Evolutionary conservation across 2,888 invertebrate genomes (phyloP), one percentile per base, ranked within the genome.

Genomic region (Epistrophella euchroma): DNA sequence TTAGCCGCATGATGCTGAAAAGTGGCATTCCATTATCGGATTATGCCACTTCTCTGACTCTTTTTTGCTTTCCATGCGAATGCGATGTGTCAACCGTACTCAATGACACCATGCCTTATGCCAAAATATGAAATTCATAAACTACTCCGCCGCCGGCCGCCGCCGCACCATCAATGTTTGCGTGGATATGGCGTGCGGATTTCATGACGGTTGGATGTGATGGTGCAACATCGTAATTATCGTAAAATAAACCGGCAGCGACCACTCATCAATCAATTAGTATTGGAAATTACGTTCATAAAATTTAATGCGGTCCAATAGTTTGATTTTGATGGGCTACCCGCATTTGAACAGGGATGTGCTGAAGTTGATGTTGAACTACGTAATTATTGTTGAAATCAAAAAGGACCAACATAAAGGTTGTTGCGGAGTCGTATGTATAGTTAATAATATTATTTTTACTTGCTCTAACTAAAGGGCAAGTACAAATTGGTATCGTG

Each of bases 211-310:
- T 28, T 7, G 5, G 37, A 17, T 17, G 13, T 71, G 60, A 22
- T 68, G 71, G 60, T 58, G 68, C 58, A 80, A 47, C 72, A 60
- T 70, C 74, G 62, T 80, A 76, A 80, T 85, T 66, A 85, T 73
- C 72, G 47, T 71, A 52, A 72, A 84, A 79, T 58, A 47, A 64
- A 84, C 66, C 78, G 43, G 60, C 75, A 75, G 52, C 72, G 32
- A 70, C 47, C 74, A 73, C 72, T 85, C 76, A 76, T 85, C 80
- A 85, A 76, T 85, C 80, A 85, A 85, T 85, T 85, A 76, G 76
- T 76, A 62, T 76, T 66, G 80, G 25, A 68, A 72, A 80, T 66
- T 80, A 60, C 72, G 72, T 60, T 72, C 72, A 73, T 84, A 66
- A 79, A 79, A 72, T 75, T 75, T 79, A 58, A 79, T 75, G 70